A percentile compares a stretch with the other conserved stretches of the same genome.
Conservation (phyloP, 2,797 vertebrate genomes). For the Chanos chanos region DNA sequence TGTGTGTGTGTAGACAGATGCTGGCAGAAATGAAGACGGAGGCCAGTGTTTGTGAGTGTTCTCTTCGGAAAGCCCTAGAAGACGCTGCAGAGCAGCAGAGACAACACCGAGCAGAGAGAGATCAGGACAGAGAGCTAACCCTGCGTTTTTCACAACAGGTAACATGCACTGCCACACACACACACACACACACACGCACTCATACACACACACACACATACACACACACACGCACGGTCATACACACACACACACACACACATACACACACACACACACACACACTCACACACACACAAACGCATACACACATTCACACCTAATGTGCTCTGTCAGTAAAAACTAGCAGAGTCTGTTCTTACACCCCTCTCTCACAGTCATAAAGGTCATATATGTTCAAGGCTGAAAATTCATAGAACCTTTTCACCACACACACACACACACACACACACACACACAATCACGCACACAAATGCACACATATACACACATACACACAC, state of each 20-base stretch:
- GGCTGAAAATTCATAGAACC: slow-evolving; percentile 11
- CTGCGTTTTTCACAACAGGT: too few relatives aligned
- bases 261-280: slow-evolving; percentile 6
- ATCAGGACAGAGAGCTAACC: slow-evolving; percentile 48
- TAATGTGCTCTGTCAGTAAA: slow-evolving; percentile 26
- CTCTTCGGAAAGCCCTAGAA: slow-evolving; percentile 53
- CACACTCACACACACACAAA: slow-evolving; percentile 11
- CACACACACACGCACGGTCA: background rate
- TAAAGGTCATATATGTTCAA: slow-evolving; percentile 36
- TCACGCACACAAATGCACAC: slow-evolving; percentile 4
- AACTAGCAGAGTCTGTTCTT: slow-evolving; percentile 30
- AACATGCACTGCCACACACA: slow-evolving; percentile 39
- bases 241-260: slow-evolving; percentile 11
- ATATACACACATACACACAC: background rate
- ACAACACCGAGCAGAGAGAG: slow-evolving; percentile 48
- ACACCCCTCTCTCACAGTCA: slow-evolving; percentile 33
- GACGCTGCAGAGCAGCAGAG: slow-evolving; percentile 26
- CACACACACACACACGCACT: slow-evolving; percentile 36
- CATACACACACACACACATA: background rate
- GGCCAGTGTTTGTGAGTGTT: slow-evolving; percentile 47
- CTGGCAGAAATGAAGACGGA: slow-evolving; percentile 52
- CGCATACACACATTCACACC: slow-evolving; percentile 2
- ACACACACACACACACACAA: slow-evolving; percentile 10
- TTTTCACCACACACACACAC: slow-evolving; percentile 17
- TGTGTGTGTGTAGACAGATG: slow-evolving; percentile 45